These are phyloP conservation scores for Labeo calbasu DNA, from an alignment of 2,797 vertebrate genomes.

Conservation along the genomic window DNA sequence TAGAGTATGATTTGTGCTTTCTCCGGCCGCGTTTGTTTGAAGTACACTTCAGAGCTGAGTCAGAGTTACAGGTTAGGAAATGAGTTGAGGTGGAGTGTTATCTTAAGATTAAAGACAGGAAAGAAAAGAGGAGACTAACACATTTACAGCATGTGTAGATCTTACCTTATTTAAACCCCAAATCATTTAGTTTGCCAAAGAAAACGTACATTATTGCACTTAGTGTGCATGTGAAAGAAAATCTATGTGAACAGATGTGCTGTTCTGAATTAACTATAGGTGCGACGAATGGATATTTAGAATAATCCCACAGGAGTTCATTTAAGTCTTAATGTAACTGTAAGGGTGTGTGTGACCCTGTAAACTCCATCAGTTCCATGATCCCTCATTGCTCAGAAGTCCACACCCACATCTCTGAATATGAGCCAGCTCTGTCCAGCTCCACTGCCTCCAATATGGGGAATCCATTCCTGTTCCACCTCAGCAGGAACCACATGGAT, in stretches of 20 bases:
- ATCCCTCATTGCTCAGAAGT: conserved; percentile 62
- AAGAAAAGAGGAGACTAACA: conserved; percentile 37
- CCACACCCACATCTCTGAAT: conserved; percentile 74
- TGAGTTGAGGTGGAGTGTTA: conserved; percentile 39
- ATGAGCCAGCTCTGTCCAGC: conserved; percentile 65
- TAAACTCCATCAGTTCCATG: conserved; percentile 41
- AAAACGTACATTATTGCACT: conserved; percentile 61
- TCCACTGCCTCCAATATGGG: conserved; percentile 74
- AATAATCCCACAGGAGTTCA: neutral
- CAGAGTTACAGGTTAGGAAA: conserved; percentile 28
- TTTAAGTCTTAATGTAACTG: conserved; percentile 24
- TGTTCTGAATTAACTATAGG: too few relatives aligned
- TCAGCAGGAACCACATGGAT: conserved; percentile 64
- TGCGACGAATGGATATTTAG: neutral
- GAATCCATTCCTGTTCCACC: conserved; percentile 72
- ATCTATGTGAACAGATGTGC: too few relatives aligned
- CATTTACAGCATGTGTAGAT: conserved; percentile 51
- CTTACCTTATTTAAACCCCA: conserved; percentile 50
- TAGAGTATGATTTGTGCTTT: conserved; percentile 20
- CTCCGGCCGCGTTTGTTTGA: conserved; percentile 26
- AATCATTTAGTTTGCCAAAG: conserved; percentile 37
- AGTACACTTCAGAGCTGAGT: conserved; percentile 21
- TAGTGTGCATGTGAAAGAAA: neutral
- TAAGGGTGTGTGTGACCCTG: conserved; percentile 36
- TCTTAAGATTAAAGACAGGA: conserved; percentile 51